Evolutionary conservation across 2,797 vertebrate species (phyloP).

Genomic region (Falco berigora): DNA sequence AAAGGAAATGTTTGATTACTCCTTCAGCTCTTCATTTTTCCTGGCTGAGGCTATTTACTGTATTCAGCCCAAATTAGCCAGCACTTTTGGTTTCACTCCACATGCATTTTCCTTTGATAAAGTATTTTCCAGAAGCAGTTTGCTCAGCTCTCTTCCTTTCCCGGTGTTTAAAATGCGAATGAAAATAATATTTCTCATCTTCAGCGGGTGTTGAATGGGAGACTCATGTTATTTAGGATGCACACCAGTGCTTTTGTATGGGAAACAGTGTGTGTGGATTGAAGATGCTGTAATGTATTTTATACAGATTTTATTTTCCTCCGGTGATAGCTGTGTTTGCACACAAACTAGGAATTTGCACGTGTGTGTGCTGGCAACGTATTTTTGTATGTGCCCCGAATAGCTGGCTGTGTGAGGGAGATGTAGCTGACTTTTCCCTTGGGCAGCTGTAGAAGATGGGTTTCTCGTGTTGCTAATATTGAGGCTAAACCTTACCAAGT

Average conservation of each 20-base stretch:
- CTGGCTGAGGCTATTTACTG: constrained; percentile 12
- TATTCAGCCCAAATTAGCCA: not conserved
- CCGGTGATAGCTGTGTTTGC: not conserved
- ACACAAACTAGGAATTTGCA: not conserved
- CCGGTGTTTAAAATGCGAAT: not conserved
- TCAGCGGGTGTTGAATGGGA: not conserved
- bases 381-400: not conserved
- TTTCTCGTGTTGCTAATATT: not conserved
- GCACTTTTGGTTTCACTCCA: not conserved
- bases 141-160: constrained; percentile 11
- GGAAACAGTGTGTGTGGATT: not conserved
- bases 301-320: not conserved
- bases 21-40: constrained; percentile 27
- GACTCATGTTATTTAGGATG: not conserved
- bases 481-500: not conserved
- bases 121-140: not conserved
- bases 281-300: not conserved
- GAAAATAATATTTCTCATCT: not conserved
- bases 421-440: not conserved
- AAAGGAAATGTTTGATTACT: constrained; percentile 36
- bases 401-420: not conserved
- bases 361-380: not conserved
- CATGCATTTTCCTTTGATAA: not conserved
- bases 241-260: not conserved
- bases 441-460: not conserved